Evolutionary conservation across 2,113 vertebrate species (phyloP), one percentile per base, ranked within the genome.

Genomic region (Hystrix cristata): DNA sequence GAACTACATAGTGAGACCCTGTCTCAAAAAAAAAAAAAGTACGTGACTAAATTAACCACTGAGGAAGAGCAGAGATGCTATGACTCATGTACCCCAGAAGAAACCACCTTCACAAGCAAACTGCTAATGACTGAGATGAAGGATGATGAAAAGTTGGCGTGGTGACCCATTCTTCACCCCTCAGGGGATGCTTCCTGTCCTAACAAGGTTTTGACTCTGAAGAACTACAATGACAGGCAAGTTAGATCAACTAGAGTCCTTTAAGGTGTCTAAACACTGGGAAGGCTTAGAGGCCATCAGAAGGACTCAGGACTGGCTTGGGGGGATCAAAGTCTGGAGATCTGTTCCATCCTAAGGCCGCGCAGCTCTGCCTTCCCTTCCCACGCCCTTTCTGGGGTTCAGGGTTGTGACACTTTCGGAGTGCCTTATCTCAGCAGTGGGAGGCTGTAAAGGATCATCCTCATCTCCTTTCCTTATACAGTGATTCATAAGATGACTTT

Each of bases 381-480:
- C 14, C 29, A 21, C 0, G 1, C 14, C 72, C 25, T 27, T 60
- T 71, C 34, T 43, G 8, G 29, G 34, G 27, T 48, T 59, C 19
- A 10, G 46, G 21, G 25, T 29, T 29, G 29, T 31, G 57, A 21
- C 3, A 27, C 18, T 46, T 3, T 4, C 5, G 65, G 27, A 7
- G 5, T 10, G 1, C 34, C 34, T 67, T n/a, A 4, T 0, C 7
- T 31, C n/a, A 59, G 4, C 21, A 53, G 29, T 27, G 38, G 13
- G 18, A 11, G 10, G 21, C 13, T 69, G 0, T 16, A 19, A 60
- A 55, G 46, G 19, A 38, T 14, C 25, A 15, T 51, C 16, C 48
- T 4, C 48, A 8, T 27, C 51, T 48, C 59, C 16, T 46, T 15
- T 65, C 82, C 79, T 60, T 25, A 87, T 18, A 34, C 18, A n/a